Conservation (phyloP, 2,113 vertebrate species). For the Grammomys dolichurus region DNA sequence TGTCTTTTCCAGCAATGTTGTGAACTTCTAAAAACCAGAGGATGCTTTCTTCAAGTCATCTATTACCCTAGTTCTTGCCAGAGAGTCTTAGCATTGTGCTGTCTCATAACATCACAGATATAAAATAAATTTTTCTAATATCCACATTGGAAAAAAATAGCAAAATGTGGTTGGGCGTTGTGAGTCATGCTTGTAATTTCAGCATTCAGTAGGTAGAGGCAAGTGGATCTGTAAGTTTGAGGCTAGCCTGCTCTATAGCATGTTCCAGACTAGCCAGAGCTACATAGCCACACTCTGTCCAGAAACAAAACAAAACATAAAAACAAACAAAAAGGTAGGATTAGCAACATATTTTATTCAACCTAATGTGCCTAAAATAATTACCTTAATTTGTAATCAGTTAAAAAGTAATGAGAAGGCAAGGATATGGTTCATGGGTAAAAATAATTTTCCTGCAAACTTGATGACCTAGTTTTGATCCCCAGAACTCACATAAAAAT, state of each 20-base stretch:
- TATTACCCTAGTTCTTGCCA: constrained; percentile 23
- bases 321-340: constrained; percentile 22
- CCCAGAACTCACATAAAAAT: not conserved
- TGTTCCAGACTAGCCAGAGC: not conserved
- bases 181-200: not conserved
- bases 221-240: not conserved
- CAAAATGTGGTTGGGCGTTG: not conserved
- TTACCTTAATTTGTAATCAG: constrained; percentile 1
- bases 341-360: constrained; percentile 57
- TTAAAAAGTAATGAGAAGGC: constrained; percentile 29
- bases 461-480: not conserved
- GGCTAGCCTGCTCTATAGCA: not conserved
- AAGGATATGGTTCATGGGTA: not conserved
- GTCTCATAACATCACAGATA: not conserved
- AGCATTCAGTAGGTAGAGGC: not conserved
- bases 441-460: not conserved
- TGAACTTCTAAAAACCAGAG: not conserved
- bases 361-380: constrained; percentile 17
- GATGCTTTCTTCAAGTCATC: not conserved
- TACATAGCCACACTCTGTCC: not conserved
- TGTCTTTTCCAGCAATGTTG: not conserved
- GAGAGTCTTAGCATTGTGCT: constrained; percentile 29
- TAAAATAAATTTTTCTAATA: constrained; percentile 51
- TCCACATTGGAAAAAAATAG: not conserved
- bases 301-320: not conserved